phyloP scores from a whole-genome alignment of 2,888 invertebrate genomes.

The Byasa hedistus region DNA sequence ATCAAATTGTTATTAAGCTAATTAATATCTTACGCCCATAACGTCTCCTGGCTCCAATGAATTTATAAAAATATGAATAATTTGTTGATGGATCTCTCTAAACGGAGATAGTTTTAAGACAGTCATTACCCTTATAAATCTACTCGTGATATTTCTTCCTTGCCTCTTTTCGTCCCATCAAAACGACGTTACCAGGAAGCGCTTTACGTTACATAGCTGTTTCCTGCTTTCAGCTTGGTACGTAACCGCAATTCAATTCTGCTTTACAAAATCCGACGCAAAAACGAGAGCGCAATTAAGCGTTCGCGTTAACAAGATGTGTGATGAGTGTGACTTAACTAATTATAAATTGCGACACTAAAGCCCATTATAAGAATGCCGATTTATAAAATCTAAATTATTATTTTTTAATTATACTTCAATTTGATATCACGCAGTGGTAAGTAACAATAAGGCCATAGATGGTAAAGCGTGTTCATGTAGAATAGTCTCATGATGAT shows the following conservation, averaged over 20 bases:
- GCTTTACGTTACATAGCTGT: background rate
- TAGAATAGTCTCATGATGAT: too few relatives aligned
- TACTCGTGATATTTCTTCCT: background rate
- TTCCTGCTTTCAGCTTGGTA: background rate
- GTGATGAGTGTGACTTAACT: background rate
- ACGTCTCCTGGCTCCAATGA: too few relatives aligned
- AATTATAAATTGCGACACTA: background rate
- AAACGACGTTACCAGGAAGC: background rate
- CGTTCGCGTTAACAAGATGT: background rate
- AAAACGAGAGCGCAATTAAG: slow-evolving; percentile 7
- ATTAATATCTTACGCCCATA: too few relatives aligned
- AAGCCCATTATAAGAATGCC: background rate
- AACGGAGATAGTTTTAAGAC: too few relatives aligned
- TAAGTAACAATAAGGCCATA: too few relatives aligned
- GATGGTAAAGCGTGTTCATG: too few relatives aligned
- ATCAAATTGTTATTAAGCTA: too few relatives aligned
- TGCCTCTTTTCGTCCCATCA: background rate
- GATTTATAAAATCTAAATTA: background rate
- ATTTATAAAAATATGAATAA: too few relatives aligned
- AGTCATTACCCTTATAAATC: too few relatives aligned
- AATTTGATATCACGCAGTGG: too few relatives aligned
- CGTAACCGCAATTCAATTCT: slow-evolving; percentile 1
- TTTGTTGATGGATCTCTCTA: too few relatives aligned
- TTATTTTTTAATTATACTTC: too few relatives aligned
- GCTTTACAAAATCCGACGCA: background rate